phyloP scores from a whole-genome alignment of 2,888 invertebrate species.

The Dryocosmus kuriphilus region DNA sequence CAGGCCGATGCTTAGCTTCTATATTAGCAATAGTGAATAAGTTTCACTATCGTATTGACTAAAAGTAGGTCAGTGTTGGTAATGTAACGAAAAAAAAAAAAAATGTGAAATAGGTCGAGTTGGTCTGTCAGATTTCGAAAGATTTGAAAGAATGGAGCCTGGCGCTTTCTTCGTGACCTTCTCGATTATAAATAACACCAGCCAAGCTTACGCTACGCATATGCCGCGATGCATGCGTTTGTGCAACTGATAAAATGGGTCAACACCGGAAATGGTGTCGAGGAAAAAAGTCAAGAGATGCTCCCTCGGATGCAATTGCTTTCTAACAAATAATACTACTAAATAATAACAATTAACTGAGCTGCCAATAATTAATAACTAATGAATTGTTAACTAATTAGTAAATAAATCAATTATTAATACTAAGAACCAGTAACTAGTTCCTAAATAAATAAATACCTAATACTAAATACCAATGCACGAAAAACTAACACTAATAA shows the following conservation, averaged over 20 bases:
- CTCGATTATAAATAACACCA: constrained; percentile 51
- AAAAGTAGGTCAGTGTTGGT: constrained; percentile 70
- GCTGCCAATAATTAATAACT: too few species aligned
- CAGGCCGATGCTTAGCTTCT: not conserved
- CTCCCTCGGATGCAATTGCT: not conserved
- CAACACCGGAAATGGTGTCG: constrained; percentile 50
- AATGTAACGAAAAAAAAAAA: constrained; percentile 71
- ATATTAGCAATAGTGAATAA: not conserved
- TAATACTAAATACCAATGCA: too few species aligned
- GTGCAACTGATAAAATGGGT: constrained; percentile 50
- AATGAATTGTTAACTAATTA: too few species aligned
- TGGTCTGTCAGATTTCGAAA: too few species aligned
- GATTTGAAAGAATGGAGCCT: constrained; percentile 53
- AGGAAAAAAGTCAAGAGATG: not conserved
- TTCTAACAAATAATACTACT: not conserved
- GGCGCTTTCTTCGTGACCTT: constrained; percentile 55
- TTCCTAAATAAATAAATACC: too few species aligned
- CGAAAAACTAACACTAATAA: too few species aligned
- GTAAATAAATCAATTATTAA: too few species aligned
- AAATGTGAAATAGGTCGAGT: constrained; percentile 60
- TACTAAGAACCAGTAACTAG: too few species aligned
- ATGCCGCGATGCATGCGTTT: constrained; percentile 45
- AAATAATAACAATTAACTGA: too few species aligned
- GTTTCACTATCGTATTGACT: too few species aligned
- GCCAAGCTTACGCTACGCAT: constrained; percentile 44